Evolutionary conservation across 2,113 vertebrate genomes (phyloP).

Genomic region (Hylia prasina): DNA sequence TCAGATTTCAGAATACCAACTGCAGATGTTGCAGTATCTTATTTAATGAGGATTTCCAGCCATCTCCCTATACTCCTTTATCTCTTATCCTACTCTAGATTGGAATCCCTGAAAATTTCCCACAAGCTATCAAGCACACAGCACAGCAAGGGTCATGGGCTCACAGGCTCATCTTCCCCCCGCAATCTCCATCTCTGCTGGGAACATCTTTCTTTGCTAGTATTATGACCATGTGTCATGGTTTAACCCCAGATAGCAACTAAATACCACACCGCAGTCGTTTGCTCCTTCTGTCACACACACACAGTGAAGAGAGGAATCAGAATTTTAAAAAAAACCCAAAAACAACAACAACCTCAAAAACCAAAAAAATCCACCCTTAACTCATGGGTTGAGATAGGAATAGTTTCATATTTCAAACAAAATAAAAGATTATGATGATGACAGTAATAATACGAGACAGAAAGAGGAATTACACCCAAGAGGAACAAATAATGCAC

Average conservation of each 20-base stretch:
- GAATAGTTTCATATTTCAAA: background rate
- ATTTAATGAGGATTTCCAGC: constrained; percentile 56
- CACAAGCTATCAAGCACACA: background rate
- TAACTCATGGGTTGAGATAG: background rate
- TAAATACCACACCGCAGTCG: background rate
- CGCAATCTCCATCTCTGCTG: background rate
- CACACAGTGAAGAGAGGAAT: background rate
- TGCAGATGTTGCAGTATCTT: constrained; percentile 54
- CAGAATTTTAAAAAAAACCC: background rate
- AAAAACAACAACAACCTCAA: background rate
- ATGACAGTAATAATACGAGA: background rate
- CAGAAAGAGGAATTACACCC: background rate
- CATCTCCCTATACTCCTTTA: constrained; percentile 14
- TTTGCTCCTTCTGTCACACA: background rate
- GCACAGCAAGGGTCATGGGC: background rate
- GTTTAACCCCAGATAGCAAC: background rate
- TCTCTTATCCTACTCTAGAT: constrained; percentile 37
- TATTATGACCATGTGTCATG: background rate
- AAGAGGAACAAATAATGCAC: background rate
- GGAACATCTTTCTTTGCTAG: background rate
- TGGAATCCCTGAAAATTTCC: constrained; percentile 47
- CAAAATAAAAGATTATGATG: background rate
- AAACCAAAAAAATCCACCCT: no score
- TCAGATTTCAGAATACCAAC: constrained; percentile 42
- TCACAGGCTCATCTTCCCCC: background rate